Evolutionary conservation across 2,113 vertebrate genomes (phyloP).

Genomic region (Typhlomys cinereus): DNA sequence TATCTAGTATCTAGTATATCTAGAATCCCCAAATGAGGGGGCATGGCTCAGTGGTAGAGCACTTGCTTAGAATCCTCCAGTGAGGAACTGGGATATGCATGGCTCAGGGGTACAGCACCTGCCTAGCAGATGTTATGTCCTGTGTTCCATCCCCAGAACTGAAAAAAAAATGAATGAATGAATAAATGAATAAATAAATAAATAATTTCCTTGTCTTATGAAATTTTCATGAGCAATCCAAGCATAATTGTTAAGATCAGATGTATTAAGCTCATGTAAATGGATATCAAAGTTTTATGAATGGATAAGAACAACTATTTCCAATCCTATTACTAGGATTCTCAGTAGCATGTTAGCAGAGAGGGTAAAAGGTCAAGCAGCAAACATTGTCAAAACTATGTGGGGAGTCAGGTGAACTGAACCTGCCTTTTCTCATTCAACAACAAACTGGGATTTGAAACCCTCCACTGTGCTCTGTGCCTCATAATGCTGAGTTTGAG

Average conservation of each 20-base stretch:
- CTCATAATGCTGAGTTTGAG: not conserved
- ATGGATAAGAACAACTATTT: not conserved
- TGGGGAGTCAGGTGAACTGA: not conserved
- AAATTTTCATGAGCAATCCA: not conserved
- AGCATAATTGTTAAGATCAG: too few relatives aligned
- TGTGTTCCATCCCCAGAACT: not conserved
- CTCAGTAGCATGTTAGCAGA: not conserved
- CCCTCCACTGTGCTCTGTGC: not conserved
- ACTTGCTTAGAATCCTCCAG: not conserved
- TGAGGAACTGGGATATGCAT: not conserved
- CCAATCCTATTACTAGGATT: not conserved
- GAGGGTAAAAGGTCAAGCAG: slow-evolving; percentile 2
- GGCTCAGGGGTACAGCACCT: not conserved
- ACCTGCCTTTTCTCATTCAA: not conserved
- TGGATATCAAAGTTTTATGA: too few relatives aligned
- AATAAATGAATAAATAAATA: not conserved
- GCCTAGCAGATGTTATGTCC: not conserved
- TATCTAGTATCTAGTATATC: too few relatives aligned
- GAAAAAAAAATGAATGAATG: not conserved
- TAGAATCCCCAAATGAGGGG: not conserved
- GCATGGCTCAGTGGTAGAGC: not conserved
- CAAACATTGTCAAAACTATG: not conserved
- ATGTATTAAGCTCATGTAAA: too few relatives aligned
- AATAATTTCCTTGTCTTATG: not conserved
- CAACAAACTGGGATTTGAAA: not conserved